Conservation (phyloP, 2,797 vertebrate species). For the Gambelia wislizenii region DNA sequence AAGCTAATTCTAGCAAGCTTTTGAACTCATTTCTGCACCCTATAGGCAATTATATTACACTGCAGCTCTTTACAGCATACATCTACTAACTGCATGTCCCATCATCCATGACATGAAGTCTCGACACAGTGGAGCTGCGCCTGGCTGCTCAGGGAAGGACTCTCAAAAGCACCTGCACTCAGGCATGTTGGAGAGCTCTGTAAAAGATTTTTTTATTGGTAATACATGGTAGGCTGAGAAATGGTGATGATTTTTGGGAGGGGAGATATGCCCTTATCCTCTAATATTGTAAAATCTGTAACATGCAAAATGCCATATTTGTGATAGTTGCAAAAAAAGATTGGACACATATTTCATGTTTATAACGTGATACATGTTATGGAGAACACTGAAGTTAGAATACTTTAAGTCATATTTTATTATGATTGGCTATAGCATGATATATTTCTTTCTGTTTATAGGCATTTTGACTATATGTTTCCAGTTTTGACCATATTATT, state of each 20-base stretch:
- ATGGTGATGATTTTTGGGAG: no score
- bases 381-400: not conserved
- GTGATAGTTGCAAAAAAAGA: not conserved
- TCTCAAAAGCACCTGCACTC: no score
- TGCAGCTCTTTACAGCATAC: no score
- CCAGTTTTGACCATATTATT: not conserved
- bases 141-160: no score
- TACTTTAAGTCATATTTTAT: not conserved
- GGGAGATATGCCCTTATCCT: not conserved
- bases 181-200: no score
- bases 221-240: not conserved
- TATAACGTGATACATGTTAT: not conserved
- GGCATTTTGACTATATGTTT: not conserved
- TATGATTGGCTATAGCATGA: not conserved
- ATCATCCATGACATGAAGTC: no score
- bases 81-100: no score
- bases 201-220: not conserved
- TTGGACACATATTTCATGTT: not conserved
- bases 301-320: not conserved
- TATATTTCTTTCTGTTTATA: not conserved
- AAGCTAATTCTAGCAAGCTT: no score
- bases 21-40: no score
- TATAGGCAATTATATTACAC: no score
- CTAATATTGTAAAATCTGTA: not conserved
- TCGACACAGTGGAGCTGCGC: no score